Percentiles rank a stretch among this genome's conserved stretches.
Conservation (phyloP, 2,113 vertebrate genomes). For the Antidorcas marsupialis region DNA sequence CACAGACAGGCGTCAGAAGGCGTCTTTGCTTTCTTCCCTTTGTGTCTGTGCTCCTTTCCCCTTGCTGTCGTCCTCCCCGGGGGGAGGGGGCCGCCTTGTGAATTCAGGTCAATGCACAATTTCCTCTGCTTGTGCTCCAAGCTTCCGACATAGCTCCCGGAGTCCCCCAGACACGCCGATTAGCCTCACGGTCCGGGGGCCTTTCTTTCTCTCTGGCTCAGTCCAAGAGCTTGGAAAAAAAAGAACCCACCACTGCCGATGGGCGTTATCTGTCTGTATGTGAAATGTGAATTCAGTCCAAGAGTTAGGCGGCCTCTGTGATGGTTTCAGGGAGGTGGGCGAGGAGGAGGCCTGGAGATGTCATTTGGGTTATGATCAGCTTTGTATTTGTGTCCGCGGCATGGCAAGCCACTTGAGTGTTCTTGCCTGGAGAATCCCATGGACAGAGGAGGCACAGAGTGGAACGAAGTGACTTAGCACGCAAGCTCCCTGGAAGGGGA, state of each 20-base stretch:
- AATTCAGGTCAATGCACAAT: neutral
- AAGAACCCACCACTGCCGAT: neutral
- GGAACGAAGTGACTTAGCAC: neutral
- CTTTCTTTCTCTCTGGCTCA: neutral
- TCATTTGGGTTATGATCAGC: accelerated
- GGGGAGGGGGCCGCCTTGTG: neutral
- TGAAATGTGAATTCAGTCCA: neutral
- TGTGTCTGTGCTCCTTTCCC: neutral
- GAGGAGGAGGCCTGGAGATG: neutral
- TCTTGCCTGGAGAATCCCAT: neutral
- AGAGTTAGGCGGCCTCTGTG: neutral
- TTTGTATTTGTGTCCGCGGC: accelerated
- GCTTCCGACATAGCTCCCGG: neutral
- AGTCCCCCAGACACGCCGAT: neutral
- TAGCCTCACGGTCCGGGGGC: neutral
- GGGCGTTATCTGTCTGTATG: neutral
- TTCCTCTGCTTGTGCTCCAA: too few species aligned
- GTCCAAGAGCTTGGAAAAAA: conserved; percentile 14
- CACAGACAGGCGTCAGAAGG: neutral
- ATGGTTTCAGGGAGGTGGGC: neutral
- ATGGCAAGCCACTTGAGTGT: neutral
- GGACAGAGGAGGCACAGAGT: neutral
- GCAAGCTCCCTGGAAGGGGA: accelerated
- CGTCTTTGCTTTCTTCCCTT: neutral
- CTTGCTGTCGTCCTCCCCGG: neutral